Conservation (phyloP, 2,113 vertebrate species). For the Phrynosoma platyrhinos region DNA sequence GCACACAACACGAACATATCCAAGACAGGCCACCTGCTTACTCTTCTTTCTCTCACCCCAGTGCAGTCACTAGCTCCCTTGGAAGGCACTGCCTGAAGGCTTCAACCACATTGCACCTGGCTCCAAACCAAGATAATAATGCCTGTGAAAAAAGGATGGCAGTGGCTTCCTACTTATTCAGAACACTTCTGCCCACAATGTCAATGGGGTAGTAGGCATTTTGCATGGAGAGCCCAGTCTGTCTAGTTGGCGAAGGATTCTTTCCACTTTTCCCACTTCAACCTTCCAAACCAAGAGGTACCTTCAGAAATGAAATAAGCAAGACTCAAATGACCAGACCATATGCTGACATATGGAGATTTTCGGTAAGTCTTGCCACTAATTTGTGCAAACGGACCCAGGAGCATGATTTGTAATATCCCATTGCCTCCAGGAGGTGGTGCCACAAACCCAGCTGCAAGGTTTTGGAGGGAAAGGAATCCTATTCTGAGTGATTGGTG, state of each 20-base stretch:
- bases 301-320: background rate
- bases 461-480: no score
- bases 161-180: background rate
- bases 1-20: background rate
- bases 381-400: background rate
- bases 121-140: background rate
- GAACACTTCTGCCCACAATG: background rate
- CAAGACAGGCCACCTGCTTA: background rate
- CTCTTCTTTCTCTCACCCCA: background rate
- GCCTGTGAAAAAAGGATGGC: background rate
- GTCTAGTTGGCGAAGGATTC: background rate
- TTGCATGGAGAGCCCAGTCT: background rate
- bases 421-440: background rate
- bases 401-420: background rate
- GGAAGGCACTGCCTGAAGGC: background rate
- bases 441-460: background rate
- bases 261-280: background rate
- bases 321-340: background rate
- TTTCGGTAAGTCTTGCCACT: background rate
- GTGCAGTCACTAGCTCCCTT: no score
- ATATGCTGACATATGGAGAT: no score
- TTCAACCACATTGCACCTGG: no score
- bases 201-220: background rate
- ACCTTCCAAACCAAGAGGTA: no score
- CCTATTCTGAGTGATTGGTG: background rate